Conservation (phyloP, 2,888 invertebrate species). For the Andricus curvator region DNA sequence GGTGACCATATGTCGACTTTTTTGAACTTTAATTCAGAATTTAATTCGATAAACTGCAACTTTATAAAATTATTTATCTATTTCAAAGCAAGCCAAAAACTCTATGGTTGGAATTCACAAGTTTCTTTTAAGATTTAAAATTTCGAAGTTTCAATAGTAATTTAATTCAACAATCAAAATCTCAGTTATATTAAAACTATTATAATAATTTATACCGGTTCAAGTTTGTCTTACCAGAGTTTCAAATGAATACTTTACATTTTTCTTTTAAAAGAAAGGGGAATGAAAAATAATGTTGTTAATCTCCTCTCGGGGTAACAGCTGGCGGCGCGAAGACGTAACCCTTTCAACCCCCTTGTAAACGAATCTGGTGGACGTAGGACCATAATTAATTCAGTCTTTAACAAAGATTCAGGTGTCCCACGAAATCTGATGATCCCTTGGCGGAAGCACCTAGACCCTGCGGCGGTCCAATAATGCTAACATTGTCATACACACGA, state of each 20-base stretch:
- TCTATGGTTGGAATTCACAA: too few species aligned
- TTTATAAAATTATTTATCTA: too few species aligned
- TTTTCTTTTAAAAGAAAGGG: conserved; percentile 17
- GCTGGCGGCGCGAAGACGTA: conserved; percentile 62
- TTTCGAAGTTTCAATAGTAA: too few species aligned
- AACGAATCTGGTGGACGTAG: conserved; percentile 65
- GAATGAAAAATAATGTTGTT: conserved; percentile 43
- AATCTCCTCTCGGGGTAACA: conserved; percentile 10
- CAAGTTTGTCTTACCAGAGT: too few species aligned
- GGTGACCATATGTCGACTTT: too few species aligned
- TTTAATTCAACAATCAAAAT: too few species aligned
- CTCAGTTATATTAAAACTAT: too few species aligned
- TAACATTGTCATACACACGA: conserved; percentile 77
- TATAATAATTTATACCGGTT: too few species aligned
- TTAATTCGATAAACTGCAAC: too few species aligned
- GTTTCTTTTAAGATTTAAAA: too few species aligned
- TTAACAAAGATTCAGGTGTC: conserved; percentile 76
- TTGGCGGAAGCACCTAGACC: conserved; percentile 57
- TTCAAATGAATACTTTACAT: background rate
- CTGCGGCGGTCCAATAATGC: conserved; percentile 72
- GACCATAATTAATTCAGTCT: conserved; percentile 77
- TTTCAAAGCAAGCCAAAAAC: too few species aligned
- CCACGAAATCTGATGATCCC: conserved; percentile 71
- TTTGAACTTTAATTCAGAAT: too few species aligned
- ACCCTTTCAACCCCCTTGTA: conserved; percentile 66